Evolutionary conservation across 1,140 invertebrate species (phyloP).

Genomic region (Grapholita molesta): DNA sequence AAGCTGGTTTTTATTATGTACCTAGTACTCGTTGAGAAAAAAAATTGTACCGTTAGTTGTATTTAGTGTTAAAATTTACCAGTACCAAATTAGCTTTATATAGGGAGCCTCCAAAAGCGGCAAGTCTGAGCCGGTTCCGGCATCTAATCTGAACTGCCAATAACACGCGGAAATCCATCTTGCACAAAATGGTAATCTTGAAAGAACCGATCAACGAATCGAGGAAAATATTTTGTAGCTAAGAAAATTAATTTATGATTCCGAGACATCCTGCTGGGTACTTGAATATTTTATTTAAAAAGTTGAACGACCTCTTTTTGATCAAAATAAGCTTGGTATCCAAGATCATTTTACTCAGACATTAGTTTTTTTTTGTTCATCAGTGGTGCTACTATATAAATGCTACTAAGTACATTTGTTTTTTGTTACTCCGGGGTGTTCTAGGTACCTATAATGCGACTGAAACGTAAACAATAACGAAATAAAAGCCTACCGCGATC

Average conservation of each 20-base stretch:
- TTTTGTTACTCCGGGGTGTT: no score
- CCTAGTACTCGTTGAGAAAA: no score
- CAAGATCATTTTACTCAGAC: no score
- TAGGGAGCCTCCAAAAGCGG: not conserved
- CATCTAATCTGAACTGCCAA: conserved; percentile 2
- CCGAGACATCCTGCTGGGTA: not conserved
- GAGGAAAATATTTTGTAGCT: conserved; percentile 11
- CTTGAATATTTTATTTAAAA: not conserved
- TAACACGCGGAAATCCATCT: not conserved
- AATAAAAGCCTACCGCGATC: not conserved
- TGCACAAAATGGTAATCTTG: not conserved
- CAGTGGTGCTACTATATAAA: no score
- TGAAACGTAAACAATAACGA: not conserved
- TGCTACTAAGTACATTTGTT: no score
- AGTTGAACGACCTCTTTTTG: not conserved
- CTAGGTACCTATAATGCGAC: not conserved
- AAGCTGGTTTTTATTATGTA: no score
- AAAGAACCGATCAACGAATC: not conserved
- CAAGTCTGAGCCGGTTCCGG: not conserved
- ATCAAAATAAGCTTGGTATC: not conserved
- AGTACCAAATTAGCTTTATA: not conserved
- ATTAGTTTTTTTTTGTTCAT: no score
- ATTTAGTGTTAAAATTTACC: not conserved
- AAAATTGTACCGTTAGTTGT: no score
- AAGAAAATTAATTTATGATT: not conserved